Evolutionary conservation across 2,113 vertebrate species (phyloP).

Genomic region (Acanthochromis polyacanthus): DNA sequence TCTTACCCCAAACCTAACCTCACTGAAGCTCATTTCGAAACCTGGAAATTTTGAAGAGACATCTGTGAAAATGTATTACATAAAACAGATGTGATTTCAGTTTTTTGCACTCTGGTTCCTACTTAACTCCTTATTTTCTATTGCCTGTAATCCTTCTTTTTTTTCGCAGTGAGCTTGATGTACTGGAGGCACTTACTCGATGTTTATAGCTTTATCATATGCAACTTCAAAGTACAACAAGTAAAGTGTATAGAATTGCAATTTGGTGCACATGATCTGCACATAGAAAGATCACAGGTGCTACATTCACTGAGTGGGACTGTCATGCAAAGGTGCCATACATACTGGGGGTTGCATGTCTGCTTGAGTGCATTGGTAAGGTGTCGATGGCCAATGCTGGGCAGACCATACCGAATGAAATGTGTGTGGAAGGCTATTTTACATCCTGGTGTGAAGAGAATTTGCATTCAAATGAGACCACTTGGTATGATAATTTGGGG

Average conservation of each 20-base stretch:
- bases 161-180: slow-evolving; percentile 14
- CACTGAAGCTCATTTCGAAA: slow-evolving; percentile 12
- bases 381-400: neutral
- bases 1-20: slow-evolving; percentile 12
- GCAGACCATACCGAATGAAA: slow-evolving; percentile 19
- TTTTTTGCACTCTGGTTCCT: neutral
- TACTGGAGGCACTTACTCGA: neutral
- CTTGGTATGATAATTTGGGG: slow-evolving; percentile 8
- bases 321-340: neutral
- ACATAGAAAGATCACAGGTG: neutral
- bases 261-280: neutral
- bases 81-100: neutral
- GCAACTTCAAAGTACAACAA: neutral
- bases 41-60: slow-evolving; percentile 6
- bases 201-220: neutral
- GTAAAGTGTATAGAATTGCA: neutral
- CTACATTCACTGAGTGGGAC: neutral
- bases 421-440: slow-evolving; percentile 25
- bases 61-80: neutral
- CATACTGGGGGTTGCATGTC: slow-evolving; percentile 12
- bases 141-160: slow-evolving; percentile 32
- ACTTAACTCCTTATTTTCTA: slow-evolving; percentile 2
- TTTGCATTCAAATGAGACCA: slow-evolving; percentile 9
- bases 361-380: neutral
- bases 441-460: slow-evolving; percentile 8